A percentile compares a stretch with the other conserved stretches of the same genome.
phyloP scores from a whole-genome alignment of 2,797 vertebrate genomes.

The Propithecus deckenii region DNA sequence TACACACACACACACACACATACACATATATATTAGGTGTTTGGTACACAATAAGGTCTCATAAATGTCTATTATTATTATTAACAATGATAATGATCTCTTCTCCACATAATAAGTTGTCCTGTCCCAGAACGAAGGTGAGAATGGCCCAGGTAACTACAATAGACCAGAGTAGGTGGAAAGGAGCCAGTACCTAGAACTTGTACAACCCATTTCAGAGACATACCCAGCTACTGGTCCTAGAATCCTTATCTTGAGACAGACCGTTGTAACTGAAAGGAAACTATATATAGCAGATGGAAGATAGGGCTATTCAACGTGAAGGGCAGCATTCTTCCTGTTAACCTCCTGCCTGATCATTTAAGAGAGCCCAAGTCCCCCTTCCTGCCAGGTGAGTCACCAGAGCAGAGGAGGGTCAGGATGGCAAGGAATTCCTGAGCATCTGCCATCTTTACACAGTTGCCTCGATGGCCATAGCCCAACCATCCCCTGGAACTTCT shows the following conservation, averaged over 20 bases:
- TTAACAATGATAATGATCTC: constrained; percentile 3
- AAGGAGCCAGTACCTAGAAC: neutral
- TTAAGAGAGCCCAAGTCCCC: neutral
- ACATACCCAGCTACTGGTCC: neutral
- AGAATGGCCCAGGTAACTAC: neutral
- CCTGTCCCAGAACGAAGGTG: neutral
- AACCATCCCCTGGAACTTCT: neutral
- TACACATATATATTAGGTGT: neutral
- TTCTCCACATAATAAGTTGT: neutral
- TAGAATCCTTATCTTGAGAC: neutral
- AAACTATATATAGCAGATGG: neutral
- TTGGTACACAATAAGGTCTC: neutral
- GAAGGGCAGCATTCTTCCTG: neutral
- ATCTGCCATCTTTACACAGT: neutral
- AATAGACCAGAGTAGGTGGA: neutral
- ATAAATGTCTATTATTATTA: constrained; percentile 7
- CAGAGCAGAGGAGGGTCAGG: neutral
- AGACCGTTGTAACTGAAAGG: neutral
- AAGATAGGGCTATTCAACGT: neutral
- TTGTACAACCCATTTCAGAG: neutral
- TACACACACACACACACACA: too few species aligned
- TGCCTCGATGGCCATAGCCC: neutral
- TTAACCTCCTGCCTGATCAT: neutral
- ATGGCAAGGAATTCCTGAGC: neutral
- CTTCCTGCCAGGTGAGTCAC: neutral